Base-by-base conservation (phyloP, 2,797 vertebrate genomes). In the Sciaenops ocellatus region DNA sequence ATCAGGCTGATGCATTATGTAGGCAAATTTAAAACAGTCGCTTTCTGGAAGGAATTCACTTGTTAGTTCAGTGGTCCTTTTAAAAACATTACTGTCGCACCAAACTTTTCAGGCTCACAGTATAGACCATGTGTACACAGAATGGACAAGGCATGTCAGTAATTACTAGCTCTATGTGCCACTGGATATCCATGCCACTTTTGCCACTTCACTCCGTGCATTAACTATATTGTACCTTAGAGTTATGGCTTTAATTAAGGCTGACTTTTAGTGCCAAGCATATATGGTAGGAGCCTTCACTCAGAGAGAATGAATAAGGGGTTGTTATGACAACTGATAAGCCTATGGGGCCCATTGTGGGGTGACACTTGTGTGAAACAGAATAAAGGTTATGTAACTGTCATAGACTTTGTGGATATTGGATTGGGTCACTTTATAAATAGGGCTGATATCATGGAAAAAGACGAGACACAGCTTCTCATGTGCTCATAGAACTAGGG, bases 31-130 rank as follows among this genome's bases (percentile, higher is more conserved):
- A 20, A 61, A 84, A 68, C 73, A 56, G 54, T 67, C 67, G 26
- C 71, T 69, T 60, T 51, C 62, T 56, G 54, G 74, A 78, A 78
- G 28, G 38, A 72, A 67, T 76, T 79, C n/a, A 12, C 24, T 73
- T 76, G 48, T 38, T 76, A n/a, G n/a, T 76, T 84, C 51, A 59
- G 73, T 72, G 68, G 52, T 44, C 57, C 59, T 72, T 44, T 69
- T 72, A 16, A 62, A 59, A 44, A 80, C 67, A 69, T 82, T 55
- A 30, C 64, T 22, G 26, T 41, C 61, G 24, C 10, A 55, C 8
- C 55, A 20, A 64, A 18, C 61, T 24, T 20, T 55, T 34, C 55
- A 30, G 44, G 67, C 16, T 54, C 10, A 9, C 42, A 62, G 30
- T 67, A 41, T 22, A 41, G 17, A 10, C 10, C 54, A 18, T 38